Evolutionary conservation across 2,113 vertebrate species (phyloP).

Genomic region (Physeter macrocephalus): DNA sequence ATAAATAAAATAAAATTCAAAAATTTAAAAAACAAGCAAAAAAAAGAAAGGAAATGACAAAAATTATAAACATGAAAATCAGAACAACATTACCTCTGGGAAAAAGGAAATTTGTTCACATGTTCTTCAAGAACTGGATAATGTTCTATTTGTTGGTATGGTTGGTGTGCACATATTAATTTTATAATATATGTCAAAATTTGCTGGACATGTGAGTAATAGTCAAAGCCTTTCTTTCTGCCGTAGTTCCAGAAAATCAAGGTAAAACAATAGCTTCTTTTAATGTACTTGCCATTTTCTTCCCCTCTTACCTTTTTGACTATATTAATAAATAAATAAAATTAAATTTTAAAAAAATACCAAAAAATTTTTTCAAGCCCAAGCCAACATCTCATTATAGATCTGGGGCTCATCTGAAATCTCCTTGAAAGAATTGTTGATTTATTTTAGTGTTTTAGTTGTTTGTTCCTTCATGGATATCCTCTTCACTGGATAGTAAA

Average conservation of each 20-base stretch:
- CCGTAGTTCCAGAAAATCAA: not conserved
- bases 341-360: not conserved
- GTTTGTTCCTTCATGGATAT: not conserved
- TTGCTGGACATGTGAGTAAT: not conserved
- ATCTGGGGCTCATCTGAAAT: not conserved
- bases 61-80: not conserved
- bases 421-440: not conserved
- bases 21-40: no score
- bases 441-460: not conserved
- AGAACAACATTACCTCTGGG: not conserved
- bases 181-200: not conserved
- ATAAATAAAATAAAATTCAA: no score
- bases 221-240: constrained; percentile 6
- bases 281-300: not conserved
- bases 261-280: not conserved
- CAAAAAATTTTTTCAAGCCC: not conserved
- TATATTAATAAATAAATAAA: not conserved
- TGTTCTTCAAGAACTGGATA: not conserved
- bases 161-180: not conserved
- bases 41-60: not conserved
- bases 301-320: not conserved
- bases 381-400: not conserved
- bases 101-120: not conserved
- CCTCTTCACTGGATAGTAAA: not conserved
- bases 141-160: not conserved